A percentile compares a stretch with the other conserved stretches of the same genome.
Evolutionary conservation across 2,797 vertebrate species (phyloP).

Genomic region (Semotilus atromaculatus): DNA sequence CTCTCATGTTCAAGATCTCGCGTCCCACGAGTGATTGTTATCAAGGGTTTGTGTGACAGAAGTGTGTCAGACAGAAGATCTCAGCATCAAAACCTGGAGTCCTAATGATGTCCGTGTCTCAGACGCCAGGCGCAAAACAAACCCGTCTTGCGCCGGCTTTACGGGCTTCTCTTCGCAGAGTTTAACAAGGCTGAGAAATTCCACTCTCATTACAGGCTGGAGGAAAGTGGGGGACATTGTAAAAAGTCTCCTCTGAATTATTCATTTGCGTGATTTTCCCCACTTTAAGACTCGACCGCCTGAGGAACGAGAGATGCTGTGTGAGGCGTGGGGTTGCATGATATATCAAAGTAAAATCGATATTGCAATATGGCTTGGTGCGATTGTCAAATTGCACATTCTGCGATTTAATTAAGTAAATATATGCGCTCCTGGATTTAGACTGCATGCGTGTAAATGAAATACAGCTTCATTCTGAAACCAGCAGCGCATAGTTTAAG

Average conservation of each 20-base stretch:
- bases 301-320: slow-evolving; percentile 16
- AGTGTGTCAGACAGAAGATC: slow-evolving; percentile 29
- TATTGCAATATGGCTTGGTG: neutral
- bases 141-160: slow-evolving; percentile 9
- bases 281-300: slow-evolving; percentile 21
- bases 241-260: slow-evolving; percentile 53
- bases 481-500: neutral
- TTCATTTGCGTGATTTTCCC: slow-evolving; percentile 54
- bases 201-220: slow-evolving; percentile 50
- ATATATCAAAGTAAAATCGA: neutral
- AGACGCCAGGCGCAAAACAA: slow-evolving; percentile 7
- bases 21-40: slow-evolving; percentile 46
- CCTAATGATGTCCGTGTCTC: slow-evolving; percentile 52
- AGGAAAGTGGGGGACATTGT: slow-evolving; percentile 4
- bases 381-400: neutral
- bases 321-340: neutral
- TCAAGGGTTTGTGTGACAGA: slow-evolving; percentile 20
- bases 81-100: slow-evolving; percentile 27
- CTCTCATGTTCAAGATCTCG: neutral
- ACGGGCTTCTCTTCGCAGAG: slow-evolving; percentile 23
- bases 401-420: neutral
- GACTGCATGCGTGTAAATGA: neutral
- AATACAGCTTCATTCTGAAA: neutral
- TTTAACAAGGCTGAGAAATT: slow-evolving; percentile 49
- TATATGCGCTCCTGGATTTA: neutral